Percentiles rank a stretch among this genome's conserved stretches.
phyloP scores from a whole-genome alignment of 2,797 vertebrate species.

The Brachymystax lenok region DNA sequence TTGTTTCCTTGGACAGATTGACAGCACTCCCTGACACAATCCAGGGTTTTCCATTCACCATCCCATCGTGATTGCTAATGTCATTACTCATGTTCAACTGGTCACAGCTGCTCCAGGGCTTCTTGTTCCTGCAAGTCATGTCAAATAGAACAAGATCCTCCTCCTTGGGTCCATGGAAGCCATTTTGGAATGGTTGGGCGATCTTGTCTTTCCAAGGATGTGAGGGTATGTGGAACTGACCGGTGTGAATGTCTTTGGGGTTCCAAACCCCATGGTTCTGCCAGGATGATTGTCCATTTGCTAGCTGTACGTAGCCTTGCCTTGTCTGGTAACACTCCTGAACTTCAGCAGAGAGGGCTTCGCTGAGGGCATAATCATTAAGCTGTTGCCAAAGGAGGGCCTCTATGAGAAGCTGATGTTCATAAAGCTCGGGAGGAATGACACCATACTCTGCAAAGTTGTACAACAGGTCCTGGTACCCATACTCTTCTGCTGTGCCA shows the following conservation, averaged over 20 bases:
- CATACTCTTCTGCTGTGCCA: conserved; percentile 74
- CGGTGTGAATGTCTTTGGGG: conserved; percentile 68
- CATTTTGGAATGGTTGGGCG: conserved; percentile 60
- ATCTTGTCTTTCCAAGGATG: conserved; percentile 73
- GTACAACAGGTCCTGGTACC: conserved; percentile 78
- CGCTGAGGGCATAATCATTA: conserved; percentile 76
- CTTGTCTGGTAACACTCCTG: conserved; percentile 42
- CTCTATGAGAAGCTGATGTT: conserved; percentile 80
- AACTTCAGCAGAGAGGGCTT: conserved; percentile 65
- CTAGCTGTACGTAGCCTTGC: conserved; percentile 41
- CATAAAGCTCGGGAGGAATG: conserved; percentile 76
- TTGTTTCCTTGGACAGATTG: conserved; percentile 81
- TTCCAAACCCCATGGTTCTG: conserved; percentile 55
- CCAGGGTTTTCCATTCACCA: conserved; percentile 63
- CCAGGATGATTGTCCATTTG: conserved; percentile 33
- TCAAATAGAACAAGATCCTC: conserved; percentile 77
- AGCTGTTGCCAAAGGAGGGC: conserved; percentile 80
- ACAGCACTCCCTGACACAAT: conserved; percentile 69
- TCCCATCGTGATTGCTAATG: conserved; percentile 32
- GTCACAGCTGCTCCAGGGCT: conserved; percentile 71
- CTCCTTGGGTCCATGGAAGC: conserved; percentile 59
- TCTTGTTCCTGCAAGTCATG: conserved; percentile 72
- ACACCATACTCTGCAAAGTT: conserved; percentile 78
- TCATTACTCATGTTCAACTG: conserved; percentile 54
- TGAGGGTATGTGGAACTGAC: conserved; percentile 71